Conservation (phyloP, 2,113 vertebrate species). For the Eolophus roseicapilla region DNA sequence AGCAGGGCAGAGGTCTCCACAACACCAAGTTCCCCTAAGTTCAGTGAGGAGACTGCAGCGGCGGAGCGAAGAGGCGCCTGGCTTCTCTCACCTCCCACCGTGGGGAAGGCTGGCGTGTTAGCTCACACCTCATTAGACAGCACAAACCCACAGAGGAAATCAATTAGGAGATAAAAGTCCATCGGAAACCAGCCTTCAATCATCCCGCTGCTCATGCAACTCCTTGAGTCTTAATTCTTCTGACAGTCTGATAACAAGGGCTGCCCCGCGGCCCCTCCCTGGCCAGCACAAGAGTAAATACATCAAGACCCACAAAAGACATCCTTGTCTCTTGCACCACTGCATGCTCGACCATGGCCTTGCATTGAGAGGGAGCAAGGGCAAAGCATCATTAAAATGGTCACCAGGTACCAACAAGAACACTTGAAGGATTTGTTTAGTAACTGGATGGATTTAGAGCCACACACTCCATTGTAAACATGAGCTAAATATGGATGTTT, state of each 20-base stretch:
- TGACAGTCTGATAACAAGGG: conserved; percentile 42
- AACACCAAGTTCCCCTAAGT: neutral
- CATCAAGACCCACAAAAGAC: neutral
- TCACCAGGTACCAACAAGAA: neutral
- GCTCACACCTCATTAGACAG: conserved; percentile 67
- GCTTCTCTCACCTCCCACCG: conserved; percentile 55
- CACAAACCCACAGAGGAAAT: conserved; percentile 65
- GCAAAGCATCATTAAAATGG: neutral
- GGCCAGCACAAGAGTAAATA: neutral
- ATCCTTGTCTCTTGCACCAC: neutral
- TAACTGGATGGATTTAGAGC: neutral
- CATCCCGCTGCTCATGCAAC: conserved; percentile 30
- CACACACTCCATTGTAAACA: neutral
- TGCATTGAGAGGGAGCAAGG: neutral
- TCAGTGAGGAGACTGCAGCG: neutral
- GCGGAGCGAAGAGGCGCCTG: neutral
- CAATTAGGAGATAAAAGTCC: conserved; percentile 65
- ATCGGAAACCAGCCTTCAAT: conserved; percentile 50
- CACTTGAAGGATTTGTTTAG: neutral
- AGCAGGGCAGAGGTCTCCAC: conserved; percentile 55
- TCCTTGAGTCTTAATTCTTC: neutral
- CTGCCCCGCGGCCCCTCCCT: neutral
- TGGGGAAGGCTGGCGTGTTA: conserved; percentile 7
- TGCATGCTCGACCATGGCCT: neutral
- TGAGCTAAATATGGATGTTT: neutral